Evolutionary conservation across 2,888 invertebrate genomes (phyloP).

Genomic region (Drosophila fulvimacula): DNA sequence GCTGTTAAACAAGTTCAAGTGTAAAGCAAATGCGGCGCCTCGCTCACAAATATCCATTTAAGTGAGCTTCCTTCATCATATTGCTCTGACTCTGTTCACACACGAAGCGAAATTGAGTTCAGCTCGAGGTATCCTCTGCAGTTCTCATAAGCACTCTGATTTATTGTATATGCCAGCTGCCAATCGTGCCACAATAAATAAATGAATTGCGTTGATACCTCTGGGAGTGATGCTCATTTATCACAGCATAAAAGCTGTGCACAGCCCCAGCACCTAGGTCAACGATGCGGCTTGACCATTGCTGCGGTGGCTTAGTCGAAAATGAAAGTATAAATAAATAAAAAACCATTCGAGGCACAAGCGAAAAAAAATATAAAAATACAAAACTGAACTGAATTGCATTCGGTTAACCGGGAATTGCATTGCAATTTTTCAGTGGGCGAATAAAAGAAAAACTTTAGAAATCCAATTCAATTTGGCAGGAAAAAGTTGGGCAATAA

Average conservation of each 20-base stretch:
- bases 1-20: slow-evolving; percentile 27
- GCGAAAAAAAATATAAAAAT: background rate
- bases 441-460: slow-evolving; percentile 8
- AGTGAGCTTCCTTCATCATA: background rate
- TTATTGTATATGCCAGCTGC: slow-evolving; percentile 23
- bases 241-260: slow-evolving; percentile 19
- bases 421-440: slow-evolving; percentile 16
- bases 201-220: slow-evolving; percentile 34
- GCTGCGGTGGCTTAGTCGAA: slow-evolving; percentile 12
- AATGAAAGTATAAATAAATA: slow-evolving; percentile 7
- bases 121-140: slow-evolving; percentile 1
- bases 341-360: slow-evolving; percentile 3
- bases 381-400: slow-evolving; percentile 12
- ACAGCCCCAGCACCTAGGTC: slow-evolving; percentile 13
- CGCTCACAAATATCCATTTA: background rate
- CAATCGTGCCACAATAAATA: slow-evolving; percentile 34
- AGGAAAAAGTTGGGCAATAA: slow-evolving; percentile 7
- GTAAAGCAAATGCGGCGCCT: background rate
- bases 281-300: slow-evolving; percentile 4
- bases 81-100: slow-evolving; percentile 3
- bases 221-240: slow-evolving; percentile 34
- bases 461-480: slow-evolving; percentile 18
- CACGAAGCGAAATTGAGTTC: background rate
- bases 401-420: slow-evolving; percentile 25
- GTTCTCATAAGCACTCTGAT: slow-evolving; percentile 19